Evolutionary conservation across 1,140 invertebrate genomes (phyloP), one percentile per base, ranked within the genome.

Genomic region (Zaprionus kolodkinae): DNA sequence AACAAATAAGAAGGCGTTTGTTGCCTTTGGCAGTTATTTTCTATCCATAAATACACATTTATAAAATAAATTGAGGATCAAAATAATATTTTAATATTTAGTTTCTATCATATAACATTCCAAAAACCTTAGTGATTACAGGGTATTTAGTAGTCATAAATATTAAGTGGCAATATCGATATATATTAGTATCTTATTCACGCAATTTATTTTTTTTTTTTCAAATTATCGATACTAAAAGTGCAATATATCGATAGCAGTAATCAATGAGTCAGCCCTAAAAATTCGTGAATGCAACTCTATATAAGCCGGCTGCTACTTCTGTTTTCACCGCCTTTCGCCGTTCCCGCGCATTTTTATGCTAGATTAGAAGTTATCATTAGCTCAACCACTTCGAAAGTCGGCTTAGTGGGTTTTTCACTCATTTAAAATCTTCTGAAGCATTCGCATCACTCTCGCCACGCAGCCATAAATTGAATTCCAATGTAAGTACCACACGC

Each of bases 361-460:
- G 54, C 72, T 59, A 54, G 35, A 70, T 70, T 75, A 64, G 67
- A 11, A 70, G 38, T 70, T 69, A 27, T 43, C 50, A 48, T 62
- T 55, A 15, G 50, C 54, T 48, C 52, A 63, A 64, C 67, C 60
- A 71, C 59, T 57, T 21, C 17, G n/a, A 30, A 15, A 64, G 21
- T 64, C 21, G 10, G 54, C 55, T 60, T 57, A 38, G 61, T 57
- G 40, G 72, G 62, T 71, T 72, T 71, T 83, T 87, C 84, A 87
- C 65, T 88, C 79, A 60, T 33, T 56, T 33, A 30, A 77, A 88
- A 78, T 79, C 80, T 67, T 33, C 48, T 63, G 69, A 52, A 72
- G 60, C 56, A 68, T 54, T 55, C 38, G 45, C 67, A 52, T 40
- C 62, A 40, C 36, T 30, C n/a, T 12, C 50, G 30, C 27, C 15